Evolutionary conservation across 2,113 vertebrate species (phyloP).

Genomic region (Argyrosomus japonicus): DNA sequence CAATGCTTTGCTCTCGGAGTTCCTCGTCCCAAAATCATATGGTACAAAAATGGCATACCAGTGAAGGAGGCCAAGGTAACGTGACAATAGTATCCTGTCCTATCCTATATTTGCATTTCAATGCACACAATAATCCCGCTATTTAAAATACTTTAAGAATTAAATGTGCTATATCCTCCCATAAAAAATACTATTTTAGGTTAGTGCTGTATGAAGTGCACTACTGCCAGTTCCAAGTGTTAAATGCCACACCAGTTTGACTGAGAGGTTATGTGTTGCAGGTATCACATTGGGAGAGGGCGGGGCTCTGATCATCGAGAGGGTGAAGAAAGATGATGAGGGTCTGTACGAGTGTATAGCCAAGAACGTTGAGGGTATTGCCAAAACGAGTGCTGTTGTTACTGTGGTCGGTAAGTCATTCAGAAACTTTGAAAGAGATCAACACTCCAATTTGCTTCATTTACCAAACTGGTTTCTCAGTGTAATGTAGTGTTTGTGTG

Average conservation of each 20-base stretch:
- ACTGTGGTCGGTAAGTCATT: constrained; percentile 87
- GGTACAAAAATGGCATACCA: constrained; percentile 87
- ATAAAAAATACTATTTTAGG: not conserved
- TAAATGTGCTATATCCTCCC: not conserved
- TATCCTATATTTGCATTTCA: not conserved
- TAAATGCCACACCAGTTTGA: constrained; percentile 7
- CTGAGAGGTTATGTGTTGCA: constrained; percentile 64
- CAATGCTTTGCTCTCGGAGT: constrained; percentile 86
- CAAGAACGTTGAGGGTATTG: constrained; percentile 85
- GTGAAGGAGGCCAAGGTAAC: constrained; percentile 89
- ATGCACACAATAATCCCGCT: not conserved
- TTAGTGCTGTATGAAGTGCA: not conserved
- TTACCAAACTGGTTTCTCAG: not conserved
- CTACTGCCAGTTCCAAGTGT: not conserved
- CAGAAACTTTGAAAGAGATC: not conserved
- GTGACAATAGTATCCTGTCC: not conserved
- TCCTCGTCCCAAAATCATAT: constrained; percentile 84
- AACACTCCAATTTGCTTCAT: not conserved
- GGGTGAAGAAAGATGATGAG: constrained; percentile 93
- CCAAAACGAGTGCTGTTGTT: constrained; percentile 86
- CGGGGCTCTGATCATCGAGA: constrained; percentile 87
- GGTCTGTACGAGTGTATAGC: constrained; percentile 90
- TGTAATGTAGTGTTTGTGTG: constrained; percentile 1
- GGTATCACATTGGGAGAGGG: constrained; percentile 87
- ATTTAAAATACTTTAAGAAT: not conserved